Evolutionary conservation across 2,888 invertebrate genomes (phyloP), one percentile per base, ranked within the genome.

Genomic region (Sphaerophoria taeniata): DNA sequence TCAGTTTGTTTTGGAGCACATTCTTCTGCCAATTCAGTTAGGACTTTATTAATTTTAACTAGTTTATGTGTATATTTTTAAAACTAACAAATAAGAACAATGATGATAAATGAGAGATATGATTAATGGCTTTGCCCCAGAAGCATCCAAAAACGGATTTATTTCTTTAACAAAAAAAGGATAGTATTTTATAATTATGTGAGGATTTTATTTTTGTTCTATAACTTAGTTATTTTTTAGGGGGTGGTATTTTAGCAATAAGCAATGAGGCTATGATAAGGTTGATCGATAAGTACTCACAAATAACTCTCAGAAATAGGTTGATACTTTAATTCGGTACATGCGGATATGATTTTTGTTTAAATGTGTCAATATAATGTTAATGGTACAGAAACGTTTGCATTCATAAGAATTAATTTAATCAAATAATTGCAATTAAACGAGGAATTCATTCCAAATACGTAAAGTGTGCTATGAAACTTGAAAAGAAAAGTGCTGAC

Each of bases 11-110:
- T 91, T 14, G 87, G 71, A 77, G 88, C 88, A 82, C 92, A 92
- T 87, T 92, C 93, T 87, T 93, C 93, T 89, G 93, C 94, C 88
- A 93, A 92, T 92, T 95, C 95, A 91, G 95, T 95, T 84, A 97
- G 94, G 87, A 96, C 96, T 92, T 96, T 96, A 91, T 96, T 96
- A 92, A 96, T 96, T 93, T 97, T 97, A 93, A 97, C 97, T 96
- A 93, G 82, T 90, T 89, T 79, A 36, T 43, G 24, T 58, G 24
- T 24, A 24, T 2, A 24, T 24, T 24, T 74, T 78, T 61, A 47
- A 65, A 73, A 16, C 78, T 65, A 77, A 85, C 73, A 75, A 74
- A 83, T 24, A 24, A 24, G 24, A 85, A 85, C 81, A 85, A 87
- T 85, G 71, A 81, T 85, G 75, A 78, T 72, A 80, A 85, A 79